Evolutionary conservation across 2,113 vertebrate species (phyloP), one percentile per base, ranked within the genome.

Genomic region (Thalassarche chlororhynchos): DNA sequence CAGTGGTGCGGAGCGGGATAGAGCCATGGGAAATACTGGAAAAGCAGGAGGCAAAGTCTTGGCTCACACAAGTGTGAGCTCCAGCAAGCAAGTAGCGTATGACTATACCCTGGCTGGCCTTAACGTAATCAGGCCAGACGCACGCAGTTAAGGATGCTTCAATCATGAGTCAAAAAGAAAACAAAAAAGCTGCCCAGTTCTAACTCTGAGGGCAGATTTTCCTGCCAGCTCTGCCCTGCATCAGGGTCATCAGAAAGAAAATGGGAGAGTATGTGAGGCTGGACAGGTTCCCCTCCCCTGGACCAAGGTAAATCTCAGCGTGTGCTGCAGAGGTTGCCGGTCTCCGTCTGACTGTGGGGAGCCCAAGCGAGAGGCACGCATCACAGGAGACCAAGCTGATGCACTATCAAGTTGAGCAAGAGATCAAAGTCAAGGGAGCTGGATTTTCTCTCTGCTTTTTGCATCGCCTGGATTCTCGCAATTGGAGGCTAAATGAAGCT

Each of bases 371-470:
- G 55, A 61, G 60, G 66, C 62, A 79, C 62, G 75, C 55, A 40
- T 10, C 36, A 14, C 42, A 34, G 61, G 58, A 72, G 32, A n/a
- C 49, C 0, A 8, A 71, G 64, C 49, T 52, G 47, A 31, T 26
- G 46, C n/a, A 6, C 54, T 31, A 8, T 38, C 52, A 32, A 34
- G 86, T 65, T 64, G 74, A 93, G 62, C 75, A 89, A 78, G 51
- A 97, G 83, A 97, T 95, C 95, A 95, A 93, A 97, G 90, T 31
- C 57, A 61, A 69, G 47, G 42, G 21, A 77, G 55, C 17, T 79
- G 74, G 36, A 61, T 58, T 75, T 95, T 84, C 60, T 64, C 74
- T 74, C 47, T 64, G 90, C 47, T 91, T 89, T 89, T 84, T 72
- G 44, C 62, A 70, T 44, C 0, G 1, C 79, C 90, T 68, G 77